These are phyloP conservation scores for Aporophyla nigra DNA, from an alignment of 2,888 invertebrate species.

Conservation along the genomic window DNA sequence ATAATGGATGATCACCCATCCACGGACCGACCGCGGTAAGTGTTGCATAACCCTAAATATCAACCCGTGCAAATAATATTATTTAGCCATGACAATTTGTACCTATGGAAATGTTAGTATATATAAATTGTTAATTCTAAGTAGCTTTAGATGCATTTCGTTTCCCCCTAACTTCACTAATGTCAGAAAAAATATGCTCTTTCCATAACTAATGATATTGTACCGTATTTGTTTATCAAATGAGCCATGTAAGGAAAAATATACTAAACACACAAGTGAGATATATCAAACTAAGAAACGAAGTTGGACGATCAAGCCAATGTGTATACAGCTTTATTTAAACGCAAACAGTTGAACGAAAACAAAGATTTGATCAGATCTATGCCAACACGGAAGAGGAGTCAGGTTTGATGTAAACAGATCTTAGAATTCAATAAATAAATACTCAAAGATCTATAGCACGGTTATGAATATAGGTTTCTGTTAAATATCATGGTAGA, in stretches of 20 bases:
- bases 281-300: not conserved
- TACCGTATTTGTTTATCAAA: not conserved
- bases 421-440: constrained; percentile 11
- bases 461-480: not conserved
- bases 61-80: not conserved
- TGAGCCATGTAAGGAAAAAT: constrained; percentile 4
- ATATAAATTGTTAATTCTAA: too few relatives aligned
- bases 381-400: constrained; percentile 36
- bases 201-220: not conserved
- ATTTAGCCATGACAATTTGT: too few relatives aligned
- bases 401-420: not conserved
- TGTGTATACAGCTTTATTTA: constrained; percentile 19
- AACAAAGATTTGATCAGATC: constrained; percentile 52
- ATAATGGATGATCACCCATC: not conserved
- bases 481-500: not conserved
- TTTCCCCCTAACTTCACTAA: too few relatives aligned
- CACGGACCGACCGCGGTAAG: not conserved
- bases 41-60: not conserved
- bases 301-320: not conserved
- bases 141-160: too few relatives aligned
- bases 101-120: too few relatives aligned
- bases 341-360: constrained; percentile 38
- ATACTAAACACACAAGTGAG: too few relatives aligned
- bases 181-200: not conserved
- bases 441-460: not conserved